Conservation (phyloP, 2,113 vertebrate genomes). For the Limnothrissa miodon region DNA sequence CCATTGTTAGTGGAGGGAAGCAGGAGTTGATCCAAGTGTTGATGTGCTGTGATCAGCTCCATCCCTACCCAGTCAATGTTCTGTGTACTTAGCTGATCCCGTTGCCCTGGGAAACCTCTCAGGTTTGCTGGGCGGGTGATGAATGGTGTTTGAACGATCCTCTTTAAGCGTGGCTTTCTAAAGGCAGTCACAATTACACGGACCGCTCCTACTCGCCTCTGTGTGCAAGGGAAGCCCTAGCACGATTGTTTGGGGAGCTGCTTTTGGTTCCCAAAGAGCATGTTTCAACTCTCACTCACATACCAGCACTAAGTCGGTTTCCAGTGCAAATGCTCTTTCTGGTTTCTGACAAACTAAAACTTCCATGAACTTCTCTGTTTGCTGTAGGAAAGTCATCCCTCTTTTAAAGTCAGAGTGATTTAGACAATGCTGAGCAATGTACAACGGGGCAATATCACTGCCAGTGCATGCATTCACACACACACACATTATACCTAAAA, state of each 20-base stretch:
- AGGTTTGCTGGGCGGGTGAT: constrained; percentile 47
- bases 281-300: constrained; percentile 37
- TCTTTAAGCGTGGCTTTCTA: constrained; percentile 37
- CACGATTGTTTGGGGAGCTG: constrained; percentile 34
- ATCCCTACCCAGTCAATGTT: constrained; percentile 29
- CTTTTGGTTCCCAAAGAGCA: constrained; percentile 30
- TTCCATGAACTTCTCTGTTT: not conserved
- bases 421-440: not conserved
- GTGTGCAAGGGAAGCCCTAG: constrained; percentile 24
- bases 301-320: not conserved
- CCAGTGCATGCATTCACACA: not conserved
- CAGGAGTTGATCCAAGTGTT: constrained; percentile 25
- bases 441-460: not conserved
- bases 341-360: not conserved
- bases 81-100: constrained; percentile 40
- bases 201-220: constrained; percentile 38
- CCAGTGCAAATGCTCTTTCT: not conserved
- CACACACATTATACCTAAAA: not conserved
- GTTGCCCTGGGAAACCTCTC: constrained; percentile 37
- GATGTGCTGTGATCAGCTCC: constrained; percentile 37
- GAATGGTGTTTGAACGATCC: constrained; percentile 36
- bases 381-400: not conserved
- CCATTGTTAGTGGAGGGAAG: constrained; percentile 5
- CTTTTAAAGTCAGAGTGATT: not conserved
- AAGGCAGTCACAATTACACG: constrained; percentile 39